A percentile compares a stretch with the other conserved stretches of the same genome.
Evolutionary conservation across 2,797 vertebrate genomes (phyloP).

Genomic region (Microctenopoma stevenorrisi): DNA sequence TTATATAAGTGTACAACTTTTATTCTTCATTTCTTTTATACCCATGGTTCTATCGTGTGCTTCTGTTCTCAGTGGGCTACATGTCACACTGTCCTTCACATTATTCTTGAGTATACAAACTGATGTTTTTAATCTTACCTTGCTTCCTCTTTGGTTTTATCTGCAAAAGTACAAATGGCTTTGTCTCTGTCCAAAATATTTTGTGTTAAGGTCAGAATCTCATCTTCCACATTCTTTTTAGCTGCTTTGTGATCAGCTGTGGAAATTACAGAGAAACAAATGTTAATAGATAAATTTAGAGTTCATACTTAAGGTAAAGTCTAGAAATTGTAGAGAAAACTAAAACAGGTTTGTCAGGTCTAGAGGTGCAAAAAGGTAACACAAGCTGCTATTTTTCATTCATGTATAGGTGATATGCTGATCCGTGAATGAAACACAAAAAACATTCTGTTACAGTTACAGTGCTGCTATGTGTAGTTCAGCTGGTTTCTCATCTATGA

Average conservation of each 20-base stretch:
- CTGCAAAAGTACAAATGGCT: slow-evolving; percentile 74
- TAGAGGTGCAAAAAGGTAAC: background rate
- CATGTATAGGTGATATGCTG: background rate
- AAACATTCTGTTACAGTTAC: no score
- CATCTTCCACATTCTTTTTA: slow-evolving; percentile 47
- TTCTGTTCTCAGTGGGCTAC: background rate
- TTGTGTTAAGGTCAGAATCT: slow-evolving; percentile 66
- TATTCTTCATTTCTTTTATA: background rate
- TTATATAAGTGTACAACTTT: slow-evolving; percentile 1
- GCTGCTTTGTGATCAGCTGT: slow-evolving; percentile 58
- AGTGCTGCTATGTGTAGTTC: no score
- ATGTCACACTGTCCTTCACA: background rate
- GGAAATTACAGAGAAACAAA: slow-evolving; percentile 4
- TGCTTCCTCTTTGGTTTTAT: slow-evolving; percentile 63
- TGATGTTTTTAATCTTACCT: slow-evolving; percentile 63
- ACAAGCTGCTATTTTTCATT: background rate
- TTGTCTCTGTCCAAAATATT: slow-evolving; percentile 75
- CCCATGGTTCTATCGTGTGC: background rate
- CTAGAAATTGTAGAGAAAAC: background rate
- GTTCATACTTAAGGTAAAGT: background rate
- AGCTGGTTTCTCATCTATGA: no score
- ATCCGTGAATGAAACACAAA: background rate
- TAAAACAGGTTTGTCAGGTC: background rate
- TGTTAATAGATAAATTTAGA: background rate
- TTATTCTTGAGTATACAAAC: background rate